Evolutionary conservation across 2,113 vertebrate genomes (phyloP).

Genomic region (Eclectus roratus): DNA sequence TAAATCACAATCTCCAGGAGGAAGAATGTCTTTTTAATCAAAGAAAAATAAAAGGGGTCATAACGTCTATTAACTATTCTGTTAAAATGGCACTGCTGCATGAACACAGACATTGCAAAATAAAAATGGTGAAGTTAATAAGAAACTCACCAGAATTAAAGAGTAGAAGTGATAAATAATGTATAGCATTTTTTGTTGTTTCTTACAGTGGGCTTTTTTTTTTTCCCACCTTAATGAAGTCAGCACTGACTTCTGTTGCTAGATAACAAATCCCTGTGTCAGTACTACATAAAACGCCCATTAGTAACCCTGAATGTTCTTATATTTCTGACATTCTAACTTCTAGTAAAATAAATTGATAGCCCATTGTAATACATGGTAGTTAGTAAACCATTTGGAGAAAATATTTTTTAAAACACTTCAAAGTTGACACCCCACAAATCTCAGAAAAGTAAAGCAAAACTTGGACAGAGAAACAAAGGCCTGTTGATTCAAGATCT

Average conservation of each 20-base stretch:
- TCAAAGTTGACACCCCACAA: neutral
- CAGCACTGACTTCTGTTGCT: neutral
- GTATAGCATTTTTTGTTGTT: neutral
- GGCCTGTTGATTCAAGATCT: neutral
- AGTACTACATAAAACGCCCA: slow-evolving; percentile 29
- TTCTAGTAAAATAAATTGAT: slow-evolving; percentile 29
- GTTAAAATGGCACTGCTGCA: neutral
- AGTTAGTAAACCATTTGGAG: neutral
- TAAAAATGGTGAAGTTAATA: neutral
- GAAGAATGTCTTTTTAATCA: neutral
- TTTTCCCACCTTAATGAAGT: neutral
- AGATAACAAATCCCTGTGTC: slow-evolving; percentile 25
- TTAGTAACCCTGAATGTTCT: slow-evolving; percentile 33
- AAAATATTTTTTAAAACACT: neutral
- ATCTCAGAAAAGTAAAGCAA: neutral
- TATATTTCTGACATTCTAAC: slow-evolving; percentile 24
- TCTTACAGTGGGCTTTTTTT: neutral
- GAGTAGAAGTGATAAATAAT: neutral
- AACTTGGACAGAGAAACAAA: neutral
- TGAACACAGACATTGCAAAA: neutral
- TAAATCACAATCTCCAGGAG: neutral
- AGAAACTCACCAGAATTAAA: neutral
- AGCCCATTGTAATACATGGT: neutral
- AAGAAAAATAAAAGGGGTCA: neutral
- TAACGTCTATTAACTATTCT: neutral